A percentile compares a stretch with the other conserved stretches of the same genome.
Evolutionary conservation across 2,797 vertebrate species (phyloP).

Genomic region (Acipenser ruthenus): DNA sequence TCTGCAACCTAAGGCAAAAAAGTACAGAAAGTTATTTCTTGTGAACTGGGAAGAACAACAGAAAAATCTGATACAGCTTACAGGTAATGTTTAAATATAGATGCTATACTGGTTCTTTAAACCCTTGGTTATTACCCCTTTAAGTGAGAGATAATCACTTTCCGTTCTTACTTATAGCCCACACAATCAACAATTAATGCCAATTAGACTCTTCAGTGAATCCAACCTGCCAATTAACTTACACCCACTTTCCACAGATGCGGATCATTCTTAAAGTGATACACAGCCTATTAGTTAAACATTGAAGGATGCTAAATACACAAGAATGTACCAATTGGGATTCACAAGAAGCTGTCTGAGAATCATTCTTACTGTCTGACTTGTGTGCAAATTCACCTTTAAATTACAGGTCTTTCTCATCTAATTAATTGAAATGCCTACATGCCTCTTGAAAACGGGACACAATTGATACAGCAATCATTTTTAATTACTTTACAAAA

Average conservation of each 20-base stretch:
- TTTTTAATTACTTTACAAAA: constrained; percentile 26
- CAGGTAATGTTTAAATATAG: no score
- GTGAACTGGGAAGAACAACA: no score
- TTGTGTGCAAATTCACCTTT: constrained; percentile 35
- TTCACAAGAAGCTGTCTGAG: constrained; percentile 10
- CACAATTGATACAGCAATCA: constrained; percentile 29
- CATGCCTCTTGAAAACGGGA: constrained; percentile 7
- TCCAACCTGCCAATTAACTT: constrained; percentile 33
- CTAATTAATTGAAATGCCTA: constrained; percentile 24
- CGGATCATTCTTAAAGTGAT: constrained; percentile 27
- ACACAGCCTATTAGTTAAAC: constrained; percentile 45
- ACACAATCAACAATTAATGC: background rate
- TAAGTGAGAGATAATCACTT: no score
- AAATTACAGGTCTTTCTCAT: constrained; percentile 26
- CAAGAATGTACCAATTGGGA: constrained; percentile 8
- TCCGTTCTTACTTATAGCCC: constrained; percentile 34
- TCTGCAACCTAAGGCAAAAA: no score
- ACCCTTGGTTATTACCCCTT: no score
- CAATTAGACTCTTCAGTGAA: constrained; percentile 14
- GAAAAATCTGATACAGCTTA: no score
- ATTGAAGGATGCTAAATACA: constrained; percentile 21
- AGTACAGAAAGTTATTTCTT: no score
- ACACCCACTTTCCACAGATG: constrained; percentile 24
- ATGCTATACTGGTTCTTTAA: no score
- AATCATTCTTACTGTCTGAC: constrained; percentile 22